These are phyloP conservation scores for Puma concolor DNA, from an alignment of 2,113 vertebrate genomes.

Conservation along the genomic window DNA sequence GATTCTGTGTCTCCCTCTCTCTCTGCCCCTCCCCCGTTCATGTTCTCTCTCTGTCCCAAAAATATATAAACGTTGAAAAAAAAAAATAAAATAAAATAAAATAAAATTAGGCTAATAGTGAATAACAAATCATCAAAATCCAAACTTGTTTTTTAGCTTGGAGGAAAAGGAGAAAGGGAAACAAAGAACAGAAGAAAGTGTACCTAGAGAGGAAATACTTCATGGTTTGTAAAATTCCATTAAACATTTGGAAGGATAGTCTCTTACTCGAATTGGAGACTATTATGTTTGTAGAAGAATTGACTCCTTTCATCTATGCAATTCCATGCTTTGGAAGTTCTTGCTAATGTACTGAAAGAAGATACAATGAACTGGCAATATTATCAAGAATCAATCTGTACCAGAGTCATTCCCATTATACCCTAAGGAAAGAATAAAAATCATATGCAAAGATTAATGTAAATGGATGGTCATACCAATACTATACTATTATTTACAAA, in stretches of 20 bases:
- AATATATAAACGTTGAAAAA: too few species aligned
- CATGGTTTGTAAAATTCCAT: neutral
- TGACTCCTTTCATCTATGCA: neutral
- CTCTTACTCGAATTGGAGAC: neutral
- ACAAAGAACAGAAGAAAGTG: neutral
- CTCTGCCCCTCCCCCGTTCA: too few species aligned
- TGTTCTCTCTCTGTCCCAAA: too few species aligned
- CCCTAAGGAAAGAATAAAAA: neutral
- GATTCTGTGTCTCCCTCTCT: too few species aligned
- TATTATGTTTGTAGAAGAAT: neutral
- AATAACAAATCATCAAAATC: neutral
- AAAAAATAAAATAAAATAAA: constrained; percentile 9
- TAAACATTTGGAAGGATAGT: neutral
- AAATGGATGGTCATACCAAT: neutral
- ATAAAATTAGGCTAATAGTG: neutral
- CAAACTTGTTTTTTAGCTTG: neutral
- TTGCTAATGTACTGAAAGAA: neutral
- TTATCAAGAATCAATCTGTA: neutral
- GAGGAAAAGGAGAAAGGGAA: neutral
- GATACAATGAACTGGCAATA: neutral
- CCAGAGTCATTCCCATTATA: neutral
- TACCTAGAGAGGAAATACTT: neutral
- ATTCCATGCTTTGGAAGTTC: neutral
- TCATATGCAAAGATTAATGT: neutral
- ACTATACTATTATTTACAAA: neutral